Evolutionary conservation across 2,797 vertebrate species (phyloP), one percentile per base, ranked within the genome.

Genomic region (Morus bassanus): DNA sequence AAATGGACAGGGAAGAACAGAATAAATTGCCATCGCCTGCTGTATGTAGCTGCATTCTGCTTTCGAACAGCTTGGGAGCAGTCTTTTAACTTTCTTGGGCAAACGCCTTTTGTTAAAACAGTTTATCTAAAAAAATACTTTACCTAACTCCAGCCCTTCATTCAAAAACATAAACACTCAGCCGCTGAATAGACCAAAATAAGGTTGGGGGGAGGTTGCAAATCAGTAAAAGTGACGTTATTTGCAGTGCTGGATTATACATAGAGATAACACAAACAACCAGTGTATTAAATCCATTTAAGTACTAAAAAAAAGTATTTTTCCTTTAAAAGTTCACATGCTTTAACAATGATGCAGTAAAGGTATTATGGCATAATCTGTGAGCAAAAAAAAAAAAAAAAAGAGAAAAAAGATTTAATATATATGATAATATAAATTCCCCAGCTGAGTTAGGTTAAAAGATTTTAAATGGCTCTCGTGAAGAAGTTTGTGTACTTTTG

Each of bases 1-100:
- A 56, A 72, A 18, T 3, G 6, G 64, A 19, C 27, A 1, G 6
- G 31, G 48, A 64, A 56, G 43, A 69, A 68, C 30, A 64, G n/a
- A 51, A 28, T 9, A 1, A 23, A 15, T 59, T 67, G 59, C 54
- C 43, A 22, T 35, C 2, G n/a, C 63, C 72, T 79, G 18, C 45
- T 64, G 18, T n/a, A 50, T 25, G 17, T 72, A 64, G 87, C 85
- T 91, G 95, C 78, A 78, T 83, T 91, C 68, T 89, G 64, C 89
- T 87, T 93, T 73, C 33, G 70, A 95, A 72, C 83, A 54, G 64
- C 86, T 94, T 94, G 87, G 85, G 94, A 97, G 95, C 94, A 96
- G 90, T 93, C 83, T 96, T 87, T 77, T 89, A 81, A 89, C 74
- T 91, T 82, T 60, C 72, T 88, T 70, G 64, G 51, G 73, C 68